Conservation (phyloP, 2,113 vertebrate species). For the Ciconia stormi region DNA sequence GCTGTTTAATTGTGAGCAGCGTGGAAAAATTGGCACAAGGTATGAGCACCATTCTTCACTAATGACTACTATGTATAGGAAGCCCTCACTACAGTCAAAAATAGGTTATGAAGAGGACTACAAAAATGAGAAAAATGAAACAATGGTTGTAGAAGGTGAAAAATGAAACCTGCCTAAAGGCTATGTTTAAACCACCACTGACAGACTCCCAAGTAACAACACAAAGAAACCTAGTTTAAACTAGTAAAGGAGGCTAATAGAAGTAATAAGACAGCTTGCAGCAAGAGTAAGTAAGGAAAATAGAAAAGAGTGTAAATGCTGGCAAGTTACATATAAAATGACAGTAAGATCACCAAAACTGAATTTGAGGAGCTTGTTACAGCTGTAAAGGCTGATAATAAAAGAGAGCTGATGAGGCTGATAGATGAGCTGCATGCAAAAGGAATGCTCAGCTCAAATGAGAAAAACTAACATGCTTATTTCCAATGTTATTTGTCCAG, state of each 20-base stretch:
- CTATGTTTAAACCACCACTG: not conserved
- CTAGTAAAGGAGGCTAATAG: not conserved
- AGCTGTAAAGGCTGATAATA: not conserved
- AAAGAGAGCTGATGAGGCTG: not conserved
- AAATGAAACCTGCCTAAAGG: not conserved
- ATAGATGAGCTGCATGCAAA: not conserved
- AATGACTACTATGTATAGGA: accelerated
- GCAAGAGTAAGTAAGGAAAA: not conserved
- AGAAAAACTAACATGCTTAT: not conserved
- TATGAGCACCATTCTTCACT: accelerated
- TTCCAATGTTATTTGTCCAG: not conserved
- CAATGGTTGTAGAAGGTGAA: not conserved
- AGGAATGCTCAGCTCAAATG: not conserved
- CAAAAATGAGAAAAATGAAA: not conserved
- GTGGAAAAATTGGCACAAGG: not conserved
- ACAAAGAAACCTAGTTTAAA: not conserved
- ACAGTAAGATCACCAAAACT: not conserved
- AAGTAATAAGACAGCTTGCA: not conserved
- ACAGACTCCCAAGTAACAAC: not conserved
- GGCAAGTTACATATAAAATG: not conserved
- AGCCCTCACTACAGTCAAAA: not conserved
- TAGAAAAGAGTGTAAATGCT: not conserved
- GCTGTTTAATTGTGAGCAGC: not conserved
- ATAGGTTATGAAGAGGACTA: not conserved
- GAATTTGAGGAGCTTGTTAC: not conserved